phyloP scores from a whole-genome alignment of 2,888 invertebrate genomes.

The Timandra comae region DNA sequence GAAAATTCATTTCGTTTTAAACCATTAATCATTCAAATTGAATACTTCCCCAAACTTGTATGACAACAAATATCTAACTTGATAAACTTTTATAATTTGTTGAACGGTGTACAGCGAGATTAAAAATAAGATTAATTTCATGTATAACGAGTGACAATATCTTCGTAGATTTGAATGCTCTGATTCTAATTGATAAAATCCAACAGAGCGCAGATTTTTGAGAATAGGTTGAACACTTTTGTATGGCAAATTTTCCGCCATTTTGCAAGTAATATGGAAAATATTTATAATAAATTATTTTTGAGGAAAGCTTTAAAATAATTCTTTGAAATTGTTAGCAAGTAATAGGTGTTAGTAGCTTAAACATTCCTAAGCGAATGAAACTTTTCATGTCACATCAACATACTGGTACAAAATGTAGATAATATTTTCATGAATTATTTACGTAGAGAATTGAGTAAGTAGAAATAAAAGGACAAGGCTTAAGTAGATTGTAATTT shows the following conservation, averaged over 20 bases:
- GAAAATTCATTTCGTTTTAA: constrained; percentile 2
- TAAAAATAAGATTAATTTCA: constrained; percentile 27
- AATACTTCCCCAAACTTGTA: background rate
- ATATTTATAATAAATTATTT: no score
- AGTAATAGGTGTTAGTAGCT: no score
- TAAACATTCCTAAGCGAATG: no score
- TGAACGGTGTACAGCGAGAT: constrained; percentile 35
- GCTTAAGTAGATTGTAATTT: no score
- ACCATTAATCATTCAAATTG: background rate
- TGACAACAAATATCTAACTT: constrained; percentile 27
- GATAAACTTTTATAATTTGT: constrained; percentile 38
- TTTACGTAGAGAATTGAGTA: no score
- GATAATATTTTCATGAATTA: no score
- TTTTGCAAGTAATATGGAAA: constrained; percentile 8
- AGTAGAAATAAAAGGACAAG: no score
- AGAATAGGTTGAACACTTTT: constrained; percentile 35
- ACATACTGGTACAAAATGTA: no score
- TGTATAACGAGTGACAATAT: constrained; percentile 33
- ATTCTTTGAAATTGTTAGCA: no score
- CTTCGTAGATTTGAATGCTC: constrained; percentile 22
- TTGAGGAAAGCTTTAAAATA: no score
- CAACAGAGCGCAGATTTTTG: constrained; percentile 28
- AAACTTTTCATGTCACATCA: no score
- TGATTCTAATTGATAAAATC: constrained; percentile 35
- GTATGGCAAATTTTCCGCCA: constrained; percentile 29